Conservation (phyloP, 2,888 invertebrate genomes). For the Chalcis sispes region DNA sequence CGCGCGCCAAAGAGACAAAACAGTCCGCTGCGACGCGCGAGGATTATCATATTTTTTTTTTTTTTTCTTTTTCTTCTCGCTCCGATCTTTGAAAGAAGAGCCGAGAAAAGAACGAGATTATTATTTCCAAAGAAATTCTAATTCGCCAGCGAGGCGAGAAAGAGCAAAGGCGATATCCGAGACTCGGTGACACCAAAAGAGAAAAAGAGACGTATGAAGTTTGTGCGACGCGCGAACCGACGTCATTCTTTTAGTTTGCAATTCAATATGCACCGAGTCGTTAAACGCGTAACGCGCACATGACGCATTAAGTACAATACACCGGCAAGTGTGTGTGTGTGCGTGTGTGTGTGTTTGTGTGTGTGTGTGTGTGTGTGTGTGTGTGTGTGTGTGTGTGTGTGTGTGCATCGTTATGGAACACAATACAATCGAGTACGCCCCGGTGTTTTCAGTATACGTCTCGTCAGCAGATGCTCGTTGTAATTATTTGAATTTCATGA, state of each 20-base stretch:
- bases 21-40: not conserved
- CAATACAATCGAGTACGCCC: too few relatives aligned
- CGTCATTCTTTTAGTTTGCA: slow-evolving; percentile 5
- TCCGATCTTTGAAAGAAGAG: not conserved
- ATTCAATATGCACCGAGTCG: slow-evolving; percentile 9
- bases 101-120: not conserved
- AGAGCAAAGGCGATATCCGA: not conserved
- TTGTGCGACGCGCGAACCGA: not conserved
- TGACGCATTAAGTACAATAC: too few relatives aligned
- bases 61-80: not conserved
- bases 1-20: slow-evolving; percentile 19
- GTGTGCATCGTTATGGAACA: too few relatives aligned
- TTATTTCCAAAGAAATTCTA: slow-evolving; percentile 12
- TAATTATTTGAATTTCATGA: too few relatives aligned
- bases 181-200: too few relatives aligned
- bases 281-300: not conserved
- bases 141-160: slow-evolving; percentile 5
- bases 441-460: too few relatives aligned
- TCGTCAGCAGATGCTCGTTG: too few relatives aligned
- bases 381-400: too few relatives aligned
- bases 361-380: too few relatives aligned
- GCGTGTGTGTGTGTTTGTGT: too few relatives aligned
- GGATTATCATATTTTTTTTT: slow-evolving; percentile 33
- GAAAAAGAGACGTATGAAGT: too few relatives aligned
- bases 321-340: too few relatives aligned